Conservation (phyloP, 2,797 vertebrate species). For the Pelodytes ibericus region DNA sequence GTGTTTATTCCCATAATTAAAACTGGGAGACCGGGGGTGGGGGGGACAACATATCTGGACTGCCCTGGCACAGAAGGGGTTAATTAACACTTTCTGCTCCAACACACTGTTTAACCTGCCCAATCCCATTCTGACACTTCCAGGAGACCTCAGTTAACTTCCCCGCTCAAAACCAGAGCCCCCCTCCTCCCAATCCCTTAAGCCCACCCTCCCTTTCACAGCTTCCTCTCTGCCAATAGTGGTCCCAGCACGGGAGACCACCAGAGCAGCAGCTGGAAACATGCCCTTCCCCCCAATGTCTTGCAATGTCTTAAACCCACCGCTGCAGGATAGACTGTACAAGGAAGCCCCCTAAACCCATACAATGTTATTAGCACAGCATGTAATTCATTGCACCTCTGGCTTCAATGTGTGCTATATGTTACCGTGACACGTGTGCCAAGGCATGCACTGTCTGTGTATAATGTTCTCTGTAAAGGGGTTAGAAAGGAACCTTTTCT, state of each 20-base stretch:
- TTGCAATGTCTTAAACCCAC: background rate
- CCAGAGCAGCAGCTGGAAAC: conserved; percentile 35
- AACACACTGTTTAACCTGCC: background rate
- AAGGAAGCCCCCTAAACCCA: too few species aligned
- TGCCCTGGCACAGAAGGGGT: background rate
- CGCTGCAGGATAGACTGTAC: background rate
- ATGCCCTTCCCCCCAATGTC: conserved; percentile 18
- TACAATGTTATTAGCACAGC: background rate
- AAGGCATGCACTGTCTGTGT: too few species aligned
- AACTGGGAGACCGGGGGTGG: too few species aligned
- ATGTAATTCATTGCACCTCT: too few species aligned
- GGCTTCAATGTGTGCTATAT: too few species aligned
- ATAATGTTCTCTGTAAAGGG: too few species aligned
- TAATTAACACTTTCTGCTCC: background rate
- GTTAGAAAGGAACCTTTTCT: too few species aligned
- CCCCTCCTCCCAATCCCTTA: background rate
- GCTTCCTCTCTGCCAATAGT: conserved; percentile 4
- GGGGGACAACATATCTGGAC: too few species aligned
- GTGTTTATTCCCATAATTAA: too few species aligned
- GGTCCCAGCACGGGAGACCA: conserved; percentile 40
- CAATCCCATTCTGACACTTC: background rate
- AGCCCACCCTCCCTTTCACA: too few species aligned
- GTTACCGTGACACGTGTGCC: too few species aligned
- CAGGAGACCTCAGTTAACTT: conserved; percentile 29
- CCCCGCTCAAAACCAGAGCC: background rate